Percentiles rank a stretch among this genome's conserved stretches.
Conservation (phyloP, 2,797 vertebrate species). For the Hippocampus kuda region DNA sequence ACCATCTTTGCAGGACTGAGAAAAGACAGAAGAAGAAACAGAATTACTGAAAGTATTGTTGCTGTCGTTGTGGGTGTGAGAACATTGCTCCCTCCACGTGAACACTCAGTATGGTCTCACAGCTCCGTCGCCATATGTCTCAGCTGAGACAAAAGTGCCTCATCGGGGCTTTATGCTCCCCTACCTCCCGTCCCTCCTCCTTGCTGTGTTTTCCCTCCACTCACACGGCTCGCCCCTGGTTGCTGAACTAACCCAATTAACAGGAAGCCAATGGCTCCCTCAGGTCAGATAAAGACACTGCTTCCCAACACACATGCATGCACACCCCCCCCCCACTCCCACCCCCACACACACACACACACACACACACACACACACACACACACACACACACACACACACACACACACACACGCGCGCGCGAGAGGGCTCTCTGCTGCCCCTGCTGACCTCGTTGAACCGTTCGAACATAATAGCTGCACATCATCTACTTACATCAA, state of each 20-base stretch:
- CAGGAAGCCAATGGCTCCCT: constrained; percentile 57
- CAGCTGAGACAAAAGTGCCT: constrained; percentile 63
- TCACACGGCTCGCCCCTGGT: constrained; percentile 61
- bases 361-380: constrained; percentile 5
- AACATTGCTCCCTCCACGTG: constrained; percentile 55
- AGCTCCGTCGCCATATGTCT: constrained; percentile 64
- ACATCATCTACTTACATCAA: constrained; percentile 42
- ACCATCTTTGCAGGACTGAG: constrained; percentile 49
- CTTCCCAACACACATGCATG: constrained; percentile 23
- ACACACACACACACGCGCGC: neutral
- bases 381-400: constrained; percentile 6
- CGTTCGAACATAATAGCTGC: constrained; percentile 52
- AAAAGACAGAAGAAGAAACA: constrained; percentile 30
- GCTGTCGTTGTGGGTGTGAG: constrained; percentile 32
- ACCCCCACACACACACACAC: constrained; percentile 4
- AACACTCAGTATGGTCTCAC: constrained; percentile 55
- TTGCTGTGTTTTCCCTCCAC: constrained; percentile 62
- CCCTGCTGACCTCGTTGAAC: constrained; percentile 60
- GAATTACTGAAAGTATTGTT: constrained; percentile 48
- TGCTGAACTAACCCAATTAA: constrained; percentile 66
- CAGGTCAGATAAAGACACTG: constrained; percentile 71
- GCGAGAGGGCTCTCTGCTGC: constrained; percentile 60
- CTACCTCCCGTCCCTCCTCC: neutral
- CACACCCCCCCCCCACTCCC: constrained; percentile 8
- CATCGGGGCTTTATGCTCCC: constrained; percentile 53